Conservation (phyloP, 2,888 invertebrate genomes). For the Ornithoptera priamus region DNA sequence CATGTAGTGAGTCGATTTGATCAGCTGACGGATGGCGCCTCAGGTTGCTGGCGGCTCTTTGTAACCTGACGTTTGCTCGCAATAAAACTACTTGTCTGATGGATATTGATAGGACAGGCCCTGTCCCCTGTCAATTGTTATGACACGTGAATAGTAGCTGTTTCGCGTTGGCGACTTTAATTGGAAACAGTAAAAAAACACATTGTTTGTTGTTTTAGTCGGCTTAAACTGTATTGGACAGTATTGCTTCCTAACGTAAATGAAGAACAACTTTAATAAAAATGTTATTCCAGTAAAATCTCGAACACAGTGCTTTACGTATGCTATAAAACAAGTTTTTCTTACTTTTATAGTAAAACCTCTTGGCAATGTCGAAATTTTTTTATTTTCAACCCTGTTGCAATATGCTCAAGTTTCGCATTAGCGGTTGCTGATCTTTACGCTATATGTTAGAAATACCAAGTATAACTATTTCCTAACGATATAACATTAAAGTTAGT, state of each 20-base stretch:
- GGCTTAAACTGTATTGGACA: neutral
- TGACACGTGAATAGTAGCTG: slow-evolving; percentile 21
- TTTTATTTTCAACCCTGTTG: neutral
- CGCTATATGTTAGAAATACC: neutral
- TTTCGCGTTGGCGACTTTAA: slow-evolving; percentile 20
- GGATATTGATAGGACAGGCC: slow-evolving; percentile 27
- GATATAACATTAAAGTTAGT: slow-evolving; percentile 14
- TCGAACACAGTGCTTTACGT: too few species aligned
- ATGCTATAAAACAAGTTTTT: too few species aligned
- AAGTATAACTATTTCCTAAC: slow-evolving; percentile 1
- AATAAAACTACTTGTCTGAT: slow-evolving; percentile 27
- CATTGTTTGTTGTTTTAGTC: slow-evolving; percentile 9
- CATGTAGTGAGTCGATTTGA: slow-evolving; percentile 24
- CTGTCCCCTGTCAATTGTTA: slow-evolving; percentile 20
- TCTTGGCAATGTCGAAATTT: neutral
- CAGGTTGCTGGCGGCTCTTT: slow-evolving; percentile 27
- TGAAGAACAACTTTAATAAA: too few species aligned
- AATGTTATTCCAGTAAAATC: too few species aligned
- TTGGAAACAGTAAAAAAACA: slow-evolving; percentile 19
- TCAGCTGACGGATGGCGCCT: slow-evolving; percentile 26
- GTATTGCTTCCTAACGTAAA: neutral
- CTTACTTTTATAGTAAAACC: neutral
- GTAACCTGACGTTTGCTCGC: slow-evolving; percentile 19
- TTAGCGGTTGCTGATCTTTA: neutral
- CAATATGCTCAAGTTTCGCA: neutral